Percentiles rank a stretch among this genome's conserved stretches.
Conservation (phyloP, 2,888 invertebrate genomes). For the Lymantria dispar region DNA sequence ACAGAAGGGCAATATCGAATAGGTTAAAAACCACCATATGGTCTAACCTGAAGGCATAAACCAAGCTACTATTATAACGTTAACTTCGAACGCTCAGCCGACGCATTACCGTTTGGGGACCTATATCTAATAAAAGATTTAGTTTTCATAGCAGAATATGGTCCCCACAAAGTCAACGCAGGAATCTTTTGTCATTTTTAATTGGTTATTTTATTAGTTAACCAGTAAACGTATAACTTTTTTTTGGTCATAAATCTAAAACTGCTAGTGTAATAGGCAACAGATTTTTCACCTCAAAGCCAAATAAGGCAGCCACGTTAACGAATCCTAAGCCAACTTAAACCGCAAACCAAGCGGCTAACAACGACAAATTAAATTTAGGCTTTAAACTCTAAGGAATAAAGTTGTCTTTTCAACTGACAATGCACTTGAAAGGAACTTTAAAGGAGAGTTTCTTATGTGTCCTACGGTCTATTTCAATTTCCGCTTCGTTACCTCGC, state of each 20-base stretch:
- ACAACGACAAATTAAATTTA: constrained; percentile 14
- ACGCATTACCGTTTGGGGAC: too few species aligned
- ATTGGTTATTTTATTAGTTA: too few species aligned
- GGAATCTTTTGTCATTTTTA: too few species aligned
- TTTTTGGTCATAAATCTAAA: background rate
- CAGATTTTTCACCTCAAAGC: constrained; percentile 38
- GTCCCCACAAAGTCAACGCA: too few species aligned
- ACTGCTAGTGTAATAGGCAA: constrained; percentile 2
- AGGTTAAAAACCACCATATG: too few species aligned
- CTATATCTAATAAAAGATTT: too few species aligned
- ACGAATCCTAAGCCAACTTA: constrained; percentile 50
- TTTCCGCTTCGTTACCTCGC: constrained; percentile 54
- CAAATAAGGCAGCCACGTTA: constrained; percentile 39
- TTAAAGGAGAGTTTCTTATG: constrained; percentile 44
- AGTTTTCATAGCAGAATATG: too few species aligned
- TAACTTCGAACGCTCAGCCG: too few species aligned
- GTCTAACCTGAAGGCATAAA: too few species aligned
- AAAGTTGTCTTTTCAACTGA: constrained; percentile 20
- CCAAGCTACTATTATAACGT: too few species aligned
- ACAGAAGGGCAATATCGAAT: too few species aligned
- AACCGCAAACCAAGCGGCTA: constrained; percentile 29
- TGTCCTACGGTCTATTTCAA: constrained; percentile 46
- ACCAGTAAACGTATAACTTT: background rate
- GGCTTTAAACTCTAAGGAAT: constrained; percentile 25
- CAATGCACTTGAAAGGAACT: constrained; percentile 26